Evolutionary conservation across 2,797 vertebrate genomes (phyloP).

Genomic region (Hemibagrus guttatus): DNA sequence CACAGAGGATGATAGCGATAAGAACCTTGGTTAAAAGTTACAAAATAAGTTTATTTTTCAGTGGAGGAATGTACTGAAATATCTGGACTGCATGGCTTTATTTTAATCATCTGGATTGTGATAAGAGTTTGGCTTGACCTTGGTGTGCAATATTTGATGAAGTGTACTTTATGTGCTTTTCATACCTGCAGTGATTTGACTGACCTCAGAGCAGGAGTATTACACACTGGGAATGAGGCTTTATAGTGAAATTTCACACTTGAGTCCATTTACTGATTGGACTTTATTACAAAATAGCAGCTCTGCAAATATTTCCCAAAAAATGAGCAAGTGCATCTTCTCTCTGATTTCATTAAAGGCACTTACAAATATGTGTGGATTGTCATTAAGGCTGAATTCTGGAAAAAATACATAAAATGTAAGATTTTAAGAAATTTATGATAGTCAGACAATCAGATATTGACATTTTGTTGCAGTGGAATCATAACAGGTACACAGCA

Average conservation of each 20-base stretch:
- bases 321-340: no score
- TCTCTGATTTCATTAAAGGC: slow-evolving; percentile 1
- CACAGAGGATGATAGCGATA: neutral
- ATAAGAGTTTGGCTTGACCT: slow-evolving; percentile 11
- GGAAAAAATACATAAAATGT: neutral
- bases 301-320: neutral
- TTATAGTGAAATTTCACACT: neutral
- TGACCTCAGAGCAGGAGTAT: slow-evolving; percentile 2
- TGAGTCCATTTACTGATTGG: neutral
- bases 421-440: neutral
- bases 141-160: slow-evolving; percentile 9
- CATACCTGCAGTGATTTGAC: neutral
- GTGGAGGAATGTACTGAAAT: neutral
- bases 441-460: neutral
- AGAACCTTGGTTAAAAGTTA: neutral
- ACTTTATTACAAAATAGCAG: slow-evolving; percentile 3
- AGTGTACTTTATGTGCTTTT: slow-evolving; percentile 4
- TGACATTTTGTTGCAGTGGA: neutral
- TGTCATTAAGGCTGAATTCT: neutral
- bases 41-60: neutral
- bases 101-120: slow-evolving; percentile 13
- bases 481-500: neutral
- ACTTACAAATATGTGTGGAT: neutral
- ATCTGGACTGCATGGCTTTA: neutral
- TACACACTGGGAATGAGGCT: neutral